These are phyloP conservation scores for Scelioninae gen. 2 DNA, from an alignment of 2,888 invertebrate genomes.

Conservation along the genomic window DNA sequence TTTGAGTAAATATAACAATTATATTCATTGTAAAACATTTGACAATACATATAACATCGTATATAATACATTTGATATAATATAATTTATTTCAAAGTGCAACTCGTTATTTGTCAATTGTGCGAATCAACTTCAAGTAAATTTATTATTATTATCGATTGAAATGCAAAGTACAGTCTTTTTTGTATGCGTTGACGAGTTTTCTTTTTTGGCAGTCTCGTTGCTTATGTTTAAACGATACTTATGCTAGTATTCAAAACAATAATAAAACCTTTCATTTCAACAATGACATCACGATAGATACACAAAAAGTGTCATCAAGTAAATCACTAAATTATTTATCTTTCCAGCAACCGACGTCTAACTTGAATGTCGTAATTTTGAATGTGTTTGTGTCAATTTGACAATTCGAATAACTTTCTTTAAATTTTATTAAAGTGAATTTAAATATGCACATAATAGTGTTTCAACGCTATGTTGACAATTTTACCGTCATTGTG, in stretches of 20 bases:
- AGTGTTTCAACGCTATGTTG: too few relatives aligned
- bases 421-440: too few relatives aligned
- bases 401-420: too few relatives aligned
- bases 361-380: too few relatives aligned
- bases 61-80: slow-evolving; percentile 59
- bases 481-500: too few relatives aligned
- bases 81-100: slow-evolving; percentile 53
- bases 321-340: slow-evolving; percentile 20
- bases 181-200: slow-evolving; percentile 10
- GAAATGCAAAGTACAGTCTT: slow-evolving; percentile 51
- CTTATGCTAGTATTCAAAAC: slow-evolving; percentile 41
- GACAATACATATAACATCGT: slow-evolving; percentile 48
- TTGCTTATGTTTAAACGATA: slow-evolving; percentile 35
- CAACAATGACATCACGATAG: slow-evolving; percentile 17
- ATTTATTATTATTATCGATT: slow-evolving; percentile 42
- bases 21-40: slow-evolving; percentile 54
- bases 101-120: slow-evolving; percentile 57
- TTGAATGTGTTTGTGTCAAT: too few relatives aligned
- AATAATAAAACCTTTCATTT: slow-evolving; percentile 24
- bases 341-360: too few relatives aligned
- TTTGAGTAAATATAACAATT: slow-evolving; percentile 43
- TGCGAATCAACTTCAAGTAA: slow-evolving; percentile 46
- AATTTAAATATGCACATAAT: too few relatives aligned
- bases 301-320: slow-evolving; percentile 10
- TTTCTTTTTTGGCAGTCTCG: slow-evolving; percentile 30